These are phyloP conservation scores for Rhabdomys pumilio DNA, from an alignment of 2,797 vertebrate species.

Conservation along the genomic window DNA sequence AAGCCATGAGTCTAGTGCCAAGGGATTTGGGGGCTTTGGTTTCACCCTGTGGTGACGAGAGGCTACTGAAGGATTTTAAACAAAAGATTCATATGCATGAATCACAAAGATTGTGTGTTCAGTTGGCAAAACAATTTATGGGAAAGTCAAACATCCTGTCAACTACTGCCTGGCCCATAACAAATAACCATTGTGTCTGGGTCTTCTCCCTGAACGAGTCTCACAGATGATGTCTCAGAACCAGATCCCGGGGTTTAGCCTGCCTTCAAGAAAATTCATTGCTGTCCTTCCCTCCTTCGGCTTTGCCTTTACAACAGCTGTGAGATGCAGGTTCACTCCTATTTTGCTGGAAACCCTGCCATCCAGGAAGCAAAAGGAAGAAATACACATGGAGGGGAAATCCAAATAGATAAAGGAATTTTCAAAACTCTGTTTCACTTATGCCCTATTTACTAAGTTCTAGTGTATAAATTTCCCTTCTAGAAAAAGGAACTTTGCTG, in stretches of 20 bases:
- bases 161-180: slow-evolving; percentile 57
- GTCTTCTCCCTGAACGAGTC: slow-evolving; percentile 62
- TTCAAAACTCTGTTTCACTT: slow-evolving; percentile 46
- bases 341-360: not conserved
- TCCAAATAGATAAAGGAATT: slow-evolving; percentile 46
- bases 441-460: slow-evolving; percentile 63
- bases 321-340: not conserved
- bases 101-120: slow-evolving; percentile 45
- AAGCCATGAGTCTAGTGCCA: slow-evolving; percentile 15
- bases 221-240: slow-evolving; percentile 47
- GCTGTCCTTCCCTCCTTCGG: slow-evolving; percentile 1
- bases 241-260: not conserved
- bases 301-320: not conserved
- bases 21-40: not conserved
- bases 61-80: slow-evolving; percentile 64
- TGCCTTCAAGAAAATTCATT: slow-evolving; percentile 61
- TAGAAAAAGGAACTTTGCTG: slow-evolving; percentile 81
- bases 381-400: slow-evolving; percentile 31
- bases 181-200: slow-evolving; percentile 64
- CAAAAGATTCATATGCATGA: slow-evolving; percentile 56
- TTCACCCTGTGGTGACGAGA: slow-evolving; percentile 54
- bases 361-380: slow-evolving; percentile 28
- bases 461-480: slow-evolving; percentile 63
- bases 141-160: slow-evolving; percentile 77
- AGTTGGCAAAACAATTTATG: slow-evolving; percentile 69